Evolutionary conservation across 2,797 vertebrate species (phyloP).

Genomic region (Toxotes lorentzi): DNA sequence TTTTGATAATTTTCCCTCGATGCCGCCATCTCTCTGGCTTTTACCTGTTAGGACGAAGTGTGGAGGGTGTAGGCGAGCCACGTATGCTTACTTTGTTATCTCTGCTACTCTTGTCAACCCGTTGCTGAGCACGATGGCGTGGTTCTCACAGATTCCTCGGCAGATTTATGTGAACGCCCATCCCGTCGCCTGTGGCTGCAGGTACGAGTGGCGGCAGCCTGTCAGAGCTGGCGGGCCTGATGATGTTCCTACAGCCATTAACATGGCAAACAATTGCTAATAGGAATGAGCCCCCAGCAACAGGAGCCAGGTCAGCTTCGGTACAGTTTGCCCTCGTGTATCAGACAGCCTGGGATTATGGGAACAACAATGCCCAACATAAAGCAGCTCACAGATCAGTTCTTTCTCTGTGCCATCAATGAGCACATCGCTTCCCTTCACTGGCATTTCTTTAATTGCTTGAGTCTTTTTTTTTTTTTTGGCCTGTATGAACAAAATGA

Average conservation of each 20-base stretch:
- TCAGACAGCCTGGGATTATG: conserved; percentile 22
- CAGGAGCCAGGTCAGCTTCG: conserved; percentile 60
- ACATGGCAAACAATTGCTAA: conserved; percentile 82
- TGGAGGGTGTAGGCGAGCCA: not conserved
- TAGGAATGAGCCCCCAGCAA: conserved; percentile 86
- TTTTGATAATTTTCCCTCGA: conserved; percentile 30
- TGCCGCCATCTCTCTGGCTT: conserved; percentile 23
- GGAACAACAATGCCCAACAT: conserved; percentile 32
- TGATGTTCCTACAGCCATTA: conserved; percentile 87
- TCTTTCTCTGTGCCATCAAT: conserved; percentile 23
- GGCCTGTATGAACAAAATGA: conserved; percentile 82
- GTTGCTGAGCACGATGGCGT: conserved; percentile 39
- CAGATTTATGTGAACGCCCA: conserved; percentile 80
- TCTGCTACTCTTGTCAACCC: conserved; percentile 40
- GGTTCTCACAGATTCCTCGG: conserved; percentile 79
- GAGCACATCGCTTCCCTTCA: conserved; percentile 42
- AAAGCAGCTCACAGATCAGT: conserved; percentile 42
- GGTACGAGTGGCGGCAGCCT: conserved; percentile 84
- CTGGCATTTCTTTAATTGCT: conserved; percentile 72
- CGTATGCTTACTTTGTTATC: conserved; percentile 45
- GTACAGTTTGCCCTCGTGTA: conserved; percentile 27
- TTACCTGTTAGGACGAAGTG: conserved; percentile 22
- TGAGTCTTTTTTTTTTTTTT: conserved; percentile 42
- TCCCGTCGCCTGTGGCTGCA: conserved; percentile 83
- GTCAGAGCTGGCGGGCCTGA: conserved; percentile 79